A percentile compares a stretch with the other conserved stretches of the same genome.
These are phyloP conservation scores for Sander vitreus DNA, from an alignment of 2,113 vertebrate genomes.

Conservation along the genomic window DNA sequence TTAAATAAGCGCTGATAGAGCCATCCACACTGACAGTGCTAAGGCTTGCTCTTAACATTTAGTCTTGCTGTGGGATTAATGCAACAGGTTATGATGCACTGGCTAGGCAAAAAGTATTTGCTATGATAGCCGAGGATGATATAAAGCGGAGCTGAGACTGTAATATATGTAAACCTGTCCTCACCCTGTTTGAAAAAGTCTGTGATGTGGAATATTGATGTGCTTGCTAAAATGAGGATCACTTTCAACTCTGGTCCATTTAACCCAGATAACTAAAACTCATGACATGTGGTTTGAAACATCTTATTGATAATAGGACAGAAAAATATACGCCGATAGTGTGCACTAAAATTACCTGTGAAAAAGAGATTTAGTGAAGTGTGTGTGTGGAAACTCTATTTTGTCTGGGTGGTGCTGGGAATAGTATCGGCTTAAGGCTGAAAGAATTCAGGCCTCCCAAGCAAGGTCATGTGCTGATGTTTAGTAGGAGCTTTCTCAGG, in stretches of 20 bases:
- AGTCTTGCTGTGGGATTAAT: conserved; percentile 48
- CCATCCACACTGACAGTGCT: conserved; percentile 61
- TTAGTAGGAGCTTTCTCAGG: conserved; percentile 82
- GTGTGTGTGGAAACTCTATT: conserved; percentile 31
- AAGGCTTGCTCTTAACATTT: conserved; percentile 42
- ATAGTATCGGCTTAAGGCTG: conserved; percentile 78
- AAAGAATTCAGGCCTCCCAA: conserved; percentile 80
- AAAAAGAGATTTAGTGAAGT: conserved; percentile 45
- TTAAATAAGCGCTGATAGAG: conserved; percentile 74
- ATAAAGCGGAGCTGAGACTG: conserved; percentile 30
- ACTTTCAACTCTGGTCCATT: conserved; percentile 45
- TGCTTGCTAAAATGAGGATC: conserved; percentile 16
- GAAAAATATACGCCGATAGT: conserved; percentile 34
- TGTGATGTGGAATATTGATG: conserved; percentile 60
- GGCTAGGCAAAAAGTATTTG: conserved; percentile 43
- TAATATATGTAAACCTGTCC: conserved; percentile 67
- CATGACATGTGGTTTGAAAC: conserved; percentile 28
- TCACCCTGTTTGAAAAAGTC: conserved; percentile 54
- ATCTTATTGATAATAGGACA: conserved; percentile 26
- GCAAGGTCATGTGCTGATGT: conserved; percentile 84
- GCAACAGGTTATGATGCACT: conserved; percentile 58
- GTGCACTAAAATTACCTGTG: conserved; percentile 37
- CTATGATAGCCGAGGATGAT: conserved; percentile 57
- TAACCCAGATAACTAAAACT: conserved; percentile 32
- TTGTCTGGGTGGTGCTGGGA: conserved; percentile 73